Conservation (phyloP, 30 jellyfish, hydroid and myxozoan genomes). For the Chrysaora quinquecirrha region DNA sequence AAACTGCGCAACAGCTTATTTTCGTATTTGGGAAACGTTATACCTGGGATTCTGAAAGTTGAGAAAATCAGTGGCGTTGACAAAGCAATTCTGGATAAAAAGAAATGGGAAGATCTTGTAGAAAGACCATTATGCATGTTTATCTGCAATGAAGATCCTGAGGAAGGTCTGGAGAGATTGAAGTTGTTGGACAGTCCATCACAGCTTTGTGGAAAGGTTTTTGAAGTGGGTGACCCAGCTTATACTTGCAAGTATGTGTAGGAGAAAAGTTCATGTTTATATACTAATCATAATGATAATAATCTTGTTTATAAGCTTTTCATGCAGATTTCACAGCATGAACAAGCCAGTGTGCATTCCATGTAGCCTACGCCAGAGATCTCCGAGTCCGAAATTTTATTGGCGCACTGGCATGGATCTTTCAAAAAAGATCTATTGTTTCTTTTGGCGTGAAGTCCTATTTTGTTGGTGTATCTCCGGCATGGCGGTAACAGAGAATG, state of each 20-base stretch:
- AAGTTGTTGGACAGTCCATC: constrained; percentile 64
- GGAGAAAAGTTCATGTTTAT: too few species aligned
- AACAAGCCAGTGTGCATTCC: too few species aligned
- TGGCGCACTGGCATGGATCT: too few species aligned
- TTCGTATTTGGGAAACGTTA: constrained; percentile 39
- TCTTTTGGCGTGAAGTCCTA: too few species aligned
- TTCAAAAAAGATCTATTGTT: too few species aligned
- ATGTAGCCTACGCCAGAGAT: too few species aligned
- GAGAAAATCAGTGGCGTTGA: constrained; percentile 50
- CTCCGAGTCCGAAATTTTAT: too few species aligned
- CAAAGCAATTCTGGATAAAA: constrained; percentile 47
- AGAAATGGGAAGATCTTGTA: constrained; percentile 42
- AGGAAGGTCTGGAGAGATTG: constrained; percentile 51
- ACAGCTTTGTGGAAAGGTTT: constrained; percentile 82
- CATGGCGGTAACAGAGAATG: too few species aligned
- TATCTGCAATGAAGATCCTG: constrained; percentile 76
- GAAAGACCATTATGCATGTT: constrained; percentile 66
- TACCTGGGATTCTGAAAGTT: constrained; percentile 26
- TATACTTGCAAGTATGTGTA: constrained; percentile 91
- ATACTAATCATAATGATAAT: too few species aligned
- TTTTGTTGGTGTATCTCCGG: too few species aligned
- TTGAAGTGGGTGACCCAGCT: constrained; percentile 94
- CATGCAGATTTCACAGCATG: too few species aligned
- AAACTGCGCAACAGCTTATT: constrained; percentile 7
- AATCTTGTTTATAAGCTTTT: too few species aligned